Evolutionary conservation across 2,797 vertebrate species (phyloP), one percentile per base, ranked within the genome.

Genomic region (Coregonus sp.): DNA sequence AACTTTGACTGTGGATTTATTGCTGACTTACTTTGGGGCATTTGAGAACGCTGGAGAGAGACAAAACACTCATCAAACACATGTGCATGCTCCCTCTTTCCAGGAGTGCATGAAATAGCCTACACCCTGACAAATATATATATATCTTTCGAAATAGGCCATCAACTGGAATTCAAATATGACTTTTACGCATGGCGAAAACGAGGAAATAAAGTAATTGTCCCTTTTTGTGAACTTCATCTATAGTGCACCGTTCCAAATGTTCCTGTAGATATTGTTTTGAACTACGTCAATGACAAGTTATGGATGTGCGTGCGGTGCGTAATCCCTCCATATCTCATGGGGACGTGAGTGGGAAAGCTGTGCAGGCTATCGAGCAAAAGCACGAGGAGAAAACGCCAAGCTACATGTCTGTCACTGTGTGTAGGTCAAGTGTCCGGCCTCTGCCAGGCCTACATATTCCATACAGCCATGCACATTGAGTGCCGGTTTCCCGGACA

Each of bases 401-500:
- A 7, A 47, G 37, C 33, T 47, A 70, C 2, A 5, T 70, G 18
- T 7, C 68, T 70, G 33, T 69, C 35, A 15, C 67, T 18, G 40
- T 65, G 71, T 77, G 76, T 80, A 80, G 86, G 86, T 85, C 82
- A 87, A 11, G 37, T 68, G 80, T 67, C 79, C 76, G 18, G 79
- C 74, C 79, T 74, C 25, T 25, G 61, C 31, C 1, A 65, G 11
- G 63, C 15, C 25, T 5, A 25, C 20, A 14, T 66, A 50, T 15
- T 18, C 63, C 40, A 20, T 7, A 59, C 6, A 2, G 1, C 1
- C 59, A 63, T 11, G 20, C 54, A 18, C 54, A 56, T 4, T 33
- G 31, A 33, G 31, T 25, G 25, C 7, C 7, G 40, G 40, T 47
- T 47, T 47, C 40, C 40, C 40, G 7, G 40, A 47, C 40, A 47